Percentiles rank a stretch among this genome's conserved stretches.
Evolutionary conservation across 2,113 vertebrate genomes (phyloP).

Genomic region (Pteruthius melanotis): DNA sequence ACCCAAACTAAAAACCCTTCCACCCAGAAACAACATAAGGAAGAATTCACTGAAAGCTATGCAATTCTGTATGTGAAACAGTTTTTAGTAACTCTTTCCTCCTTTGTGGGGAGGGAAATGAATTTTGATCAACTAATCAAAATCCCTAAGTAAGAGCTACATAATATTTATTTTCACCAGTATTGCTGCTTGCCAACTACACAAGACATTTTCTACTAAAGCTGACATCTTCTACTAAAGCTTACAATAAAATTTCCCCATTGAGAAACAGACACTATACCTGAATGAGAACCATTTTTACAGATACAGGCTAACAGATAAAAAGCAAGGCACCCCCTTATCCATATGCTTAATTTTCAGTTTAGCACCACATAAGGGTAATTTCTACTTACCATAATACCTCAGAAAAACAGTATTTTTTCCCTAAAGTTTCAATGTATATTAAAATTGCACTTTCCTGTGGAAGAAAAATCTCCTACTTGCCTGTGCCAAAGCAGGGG

Average conservation of each 20-base stretch:
- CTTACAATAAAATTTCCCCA: background rate
- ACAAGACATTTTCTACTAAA: background rate
- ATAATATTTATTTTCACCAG: background rate
- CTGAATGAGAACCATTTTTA: background rate
- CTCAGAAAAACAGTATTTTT: background rate
- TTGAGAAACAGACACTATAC: background rate
- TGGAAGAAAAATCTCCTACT: background rate
- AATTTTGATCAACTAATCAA: background rate
- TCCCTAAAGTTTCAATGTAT: background rate
- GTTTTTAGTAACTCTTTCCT: background rate
- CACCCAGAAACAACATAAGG: background rate
- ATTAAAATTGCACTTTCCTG: background rate
- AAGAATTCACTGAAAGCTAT: background rate
- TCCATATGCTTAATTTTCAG: background rate
- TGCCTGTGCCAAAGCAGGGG: background rate
- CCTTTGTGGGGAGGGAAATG: background rate
- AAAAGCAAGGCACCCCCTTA: background rate
- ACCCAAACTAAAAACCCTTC: background rate
- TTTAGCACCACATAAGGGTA: background rate
- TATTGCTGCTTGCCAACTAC: background rate
- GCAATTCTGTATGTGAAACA: background rate
- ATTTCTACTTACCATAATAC: background rate
- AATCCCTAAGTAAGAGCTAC: background rate
- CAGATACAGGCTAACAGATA: background rate
- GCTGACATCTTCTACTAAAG: background rate